A percentile compares a stretch with the other conserved stretches of the same genome.
These are phyloP conservation scores for Aegithalos caudatus DNA, from an alignment of 2,113 vertebrate species.

Conservation along the genomic window DNA sequence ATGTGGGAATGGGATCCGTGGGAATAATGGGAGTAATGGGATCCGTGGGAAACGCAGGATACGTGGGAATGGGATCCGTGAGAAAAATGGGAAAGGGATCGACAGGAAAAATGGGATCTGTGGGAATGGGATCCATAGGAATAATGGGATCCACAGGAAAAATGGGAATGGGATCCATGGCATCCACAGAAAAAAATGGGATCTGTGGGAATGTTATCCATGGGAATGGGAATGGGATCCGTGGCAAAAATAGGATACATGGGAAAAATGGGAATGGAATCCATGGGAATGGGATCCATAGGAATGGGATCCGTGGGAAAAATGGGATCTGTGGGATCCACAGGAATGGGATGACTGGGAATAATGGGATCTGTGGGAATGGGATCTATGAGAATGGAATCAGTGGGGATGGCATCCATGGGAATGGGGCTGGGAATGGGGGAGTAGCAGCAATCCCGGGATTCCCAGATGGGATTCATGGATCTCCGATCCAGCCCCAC, in stretches of 20 bases:
- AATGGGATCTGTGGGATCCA: rapidly evolving
- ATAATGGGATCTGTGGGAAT: too few relatives aligned
- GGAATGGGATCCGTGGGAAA: not conserved
- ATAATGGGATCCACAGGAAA: not conserved
- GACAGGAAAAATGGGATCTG: not conserved
- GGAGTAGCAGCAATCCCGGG: not conserved
- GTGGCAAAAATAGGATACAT: too few relatives aligned
- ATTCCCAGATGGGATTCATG: too few relatives aligned
- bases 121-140: too few relatives aligned
- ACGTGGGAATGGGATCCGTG: too few relatives aligned
- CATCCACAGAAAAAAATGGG: too few relatives aligned
- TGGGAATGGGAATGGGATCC: too few relatives aligned
- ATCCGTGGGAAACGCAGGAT: too few relatives aligned
- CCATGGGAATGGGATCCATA: too few relatives aligned
- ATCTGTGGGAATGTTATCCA: not conserved
- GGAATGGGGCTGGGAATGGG: not conserved
- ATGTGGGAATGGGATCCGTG: too few relatives aligned
- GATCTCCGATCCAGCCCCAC: not conserved
- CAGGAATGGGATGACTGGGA: not conserved
- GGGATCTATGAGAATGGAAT: too few relatives aligned
- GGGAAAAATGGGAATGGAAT: not conserved
- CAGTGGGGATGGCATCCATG: not conserved
- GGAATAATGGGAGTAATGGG: not conserved
- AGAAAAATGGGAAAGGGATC: not conserved
- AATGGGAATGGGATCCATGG: too few relatives aligned